These are phyloP conservation scores for Ophion ventricosus DNA, from an alignment of 2,888 invertebrate species.

Conservation along the genomic window DNA sequence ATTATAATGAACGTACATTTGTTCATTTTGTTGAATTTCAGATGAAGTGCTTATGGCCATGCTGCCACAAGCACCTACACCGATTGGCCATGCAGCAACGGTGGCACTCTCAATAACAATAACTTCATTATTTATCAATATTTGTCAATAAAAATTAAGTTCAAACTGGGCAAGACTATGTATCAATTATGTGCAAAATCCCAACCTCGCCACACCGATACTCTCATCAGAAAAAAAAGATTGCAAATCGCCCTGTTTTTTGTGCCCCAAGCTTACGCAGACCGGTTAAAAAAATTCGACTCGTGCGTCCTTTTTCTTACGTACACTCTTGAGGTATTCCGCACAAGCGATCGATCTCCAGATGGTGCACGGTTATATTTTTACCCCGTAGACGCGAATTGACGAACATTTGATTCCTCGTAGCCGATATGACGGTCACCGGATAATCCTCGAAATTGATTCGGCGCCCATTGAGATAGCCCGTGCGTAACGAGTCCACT, in stretches of 20 bases:
- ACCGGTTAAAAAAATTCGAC: not conserved
- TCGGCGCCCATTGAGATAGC: conserved; percentile 69
- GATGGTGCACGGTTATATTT: conserved; percentile 67
- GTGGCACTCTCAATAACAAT: not conserved
- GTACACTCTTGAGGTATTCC: conserved; percentile 74
- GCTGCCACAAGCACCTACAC: too few species aligned
- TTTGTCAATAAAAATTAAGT: not conserved
- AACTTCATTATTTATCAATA: not conserved
- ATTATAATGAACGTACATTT: too few species aligned
- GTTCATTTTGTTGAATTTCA: too few species aligned
- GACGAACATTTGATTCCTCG: conserved; percentile 62
- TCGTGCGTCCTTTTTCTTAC: not conserved
- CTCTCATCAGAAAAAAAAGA: not conserved
- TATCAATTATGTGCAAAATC: not conserved
- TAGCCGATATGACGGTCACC: conserved; percentile 44
- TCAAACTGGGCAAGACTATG: not conserved
- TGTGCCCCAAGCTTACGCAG: not conserved
- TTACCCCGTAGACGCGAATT: conserved; percentile 63
- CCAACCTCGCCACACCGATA: not conserved
- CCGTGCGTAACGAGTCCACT: conserved; percentile 69
- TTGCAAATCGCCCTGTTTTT: not conserved
- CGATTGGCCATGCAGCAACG: too few species aligned
- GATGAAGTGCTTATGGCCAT: too few species aligned
- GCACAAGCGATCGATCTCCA: conserved; percentile 75
- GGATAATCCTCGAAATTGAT: conserved; percentile 47